Percentiles rank a stretch among this genome's conserved stretches.
Conservation (phyloP, 2,797 vertebrate species). For the Coendou prehensilis region DNA sequence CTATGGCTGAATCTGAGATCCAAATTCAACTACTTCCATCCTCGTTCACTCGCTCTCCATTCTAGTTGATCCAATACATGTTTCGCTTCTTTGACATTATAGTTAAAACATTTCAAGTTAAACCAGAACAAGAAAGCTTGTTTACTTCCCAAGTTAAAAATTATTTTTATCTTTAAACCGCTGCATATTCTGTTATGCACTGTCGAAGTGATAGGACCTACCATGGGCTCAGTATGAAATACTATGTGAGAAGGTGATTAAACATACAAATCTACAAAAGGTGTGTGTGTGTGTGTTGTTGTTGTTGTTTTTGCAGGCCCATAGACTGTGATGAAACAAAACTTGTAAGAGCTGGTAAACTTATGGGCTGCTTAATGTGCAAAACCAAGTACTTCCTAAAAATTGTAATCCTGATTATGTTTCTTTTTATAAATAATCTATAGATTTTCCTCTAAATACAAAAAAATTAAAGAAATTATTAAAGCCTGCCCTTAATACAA, state of each 20-base stretch:
- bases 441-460: slow-evolving; percentile 89
- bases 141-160: slow-evolving; percentile 62
- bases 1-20: background rate
- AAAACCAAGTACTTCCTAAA: slow-evolving; percentile 89
- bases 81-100: slow-evolving; percentile 9
- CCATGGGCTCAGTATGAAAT: slow-evolving; percentile 40
- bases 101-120: slow-evolving; percentile 75
- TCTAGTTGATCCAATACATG: slow-evolving; percentile 9
- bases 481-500: slow-evolving; percentile 87
- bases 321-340: slow-evolving; percentile 77
- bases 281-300: background rate
- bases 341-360: slow-evolving; percentile 75
- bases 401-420: slow-evolving; percentile 83
- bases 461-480: slow-evolving; percentile 87
- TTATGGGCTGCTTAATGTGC: slow-evolving; percentile 89
- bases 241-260: slow-evolving; percentile 56
- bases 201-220: slow-evolving; percentile 64
- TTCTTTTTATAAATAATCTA: slow-evolving; percentile 91
- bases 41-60: background rate
- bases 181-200: slow-evolving; percentile 64
- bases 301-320: slow-evolving; percentile 20
- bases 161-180: slow-evolving; percentile 67
- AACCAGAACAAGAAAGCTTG: slow-evolving; percentile 79
- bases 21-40: slow-evolving; percentile 11
- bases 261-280: slow-evolving; percentile 56